These are phyloP conservation scores for Globodera rostochiensis DNA, from an alignment of 1,140 invertebrate species.

Conservation along the genomic window DNA sequence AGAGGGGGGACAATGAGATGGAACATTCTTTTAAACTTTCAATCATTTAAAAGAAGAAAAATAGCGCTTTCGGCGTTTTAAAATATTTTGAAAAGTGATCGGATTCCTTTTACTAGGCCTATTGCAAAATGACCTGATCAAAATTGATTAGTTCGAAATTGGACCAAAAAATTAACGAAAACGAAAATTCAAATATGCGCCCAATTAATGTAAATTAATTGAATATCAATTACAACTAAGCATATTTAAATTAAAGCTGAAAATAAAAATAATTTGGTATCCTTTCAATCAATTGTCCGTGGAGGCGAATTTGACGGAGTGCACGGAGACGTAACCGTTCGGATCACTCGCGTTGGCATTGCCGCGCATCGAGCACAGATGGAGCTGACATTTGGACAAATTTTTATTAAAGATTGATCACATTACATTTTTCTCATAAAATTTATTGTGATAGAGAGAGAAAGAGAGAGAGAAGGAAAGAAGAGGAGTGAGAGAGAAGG, in stretches of 20 bases:
- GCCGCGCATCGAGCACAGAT: slow-evolving; percentile 6
- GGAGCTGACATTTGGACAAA: background rate
- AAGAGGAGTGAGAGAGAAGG: too few relatives aligned
- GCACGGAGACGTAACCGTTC: slow-evolving; percentile 7
- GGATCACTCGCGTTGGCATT: slow-evolving; percentile 1
- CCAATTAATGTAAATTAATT: too few relatives aligned
- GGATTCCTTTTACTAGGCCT: background rate
- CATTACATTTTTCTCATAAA: background rate
- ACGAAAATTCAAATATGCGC: slow-evolving; percentile 1
- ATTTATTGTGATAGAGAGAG: background rate
- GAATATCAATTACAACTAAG: too few relatives aligned
- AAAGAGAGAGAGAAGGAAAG: background rate
- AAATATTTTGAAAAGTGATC: background rate
- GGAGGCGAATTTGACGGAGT: background rate
- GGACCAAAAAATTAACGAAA: background rate
- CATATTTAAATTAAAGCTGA: too few relatives aligned
- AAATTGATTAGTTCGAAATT: background rate
- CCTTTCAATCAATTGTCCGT: background rate
- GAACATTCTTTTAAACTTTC: too few relatives aligned
- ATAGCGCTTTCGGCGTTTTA: background rate
- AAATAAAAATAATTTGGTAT: too few relatives aligned
- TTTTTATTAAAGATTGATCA: background rate
- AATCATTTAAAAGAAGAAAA: background rate
- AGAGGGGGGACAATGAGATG: background rate
- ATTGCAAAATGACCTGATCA: background rate